Conservation (phyloP, 2,113 vertebrate genomes). For the Benitochromis conjunctus region DNA sequence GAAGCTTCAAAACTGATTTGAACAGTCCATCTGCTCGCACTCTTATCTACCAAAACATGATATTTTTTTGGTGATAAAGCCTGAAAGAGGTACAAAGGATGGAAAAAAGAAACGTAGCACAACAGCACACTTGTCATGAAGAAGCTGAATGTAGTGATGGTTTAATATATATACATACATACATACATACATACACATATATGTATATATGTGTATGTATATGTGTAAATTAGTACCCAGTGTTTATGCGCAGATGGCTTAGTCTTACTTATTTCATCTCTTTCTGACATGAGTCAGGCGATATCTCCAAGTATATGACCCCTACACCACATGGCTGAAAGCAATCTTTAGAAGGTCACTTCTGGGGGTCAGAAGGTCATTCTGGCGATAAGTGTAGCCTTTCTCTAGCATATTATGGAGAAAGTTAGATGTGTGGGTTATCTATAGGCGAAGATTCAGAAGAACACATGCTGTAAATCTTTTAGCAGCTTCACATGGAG, state of each 20-base stretch:
- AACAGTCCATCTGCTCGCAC: not conserved
- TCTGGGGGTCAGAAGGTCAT: not conserved
- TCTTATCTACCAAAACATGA: too few species aligned
- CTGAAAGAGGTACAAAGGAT: too few species aligned
- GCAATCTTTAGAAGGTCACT: not conserved
- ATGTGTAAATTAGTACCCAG: too few species aligned
- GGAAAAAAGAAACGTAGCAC: too few species aligned
- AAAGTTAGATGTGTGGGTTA: not conserved
- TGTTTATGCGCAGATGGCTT: not conserved
- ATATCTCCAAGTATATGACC: not conserved
- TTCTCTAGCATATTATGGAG: not conserved
- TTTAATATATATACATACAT: too few species aligned
- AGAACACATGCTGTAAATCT: not conserved
- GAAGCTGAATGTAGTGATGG: too few species aligned
- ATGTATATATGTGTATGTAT: too few species aligned
- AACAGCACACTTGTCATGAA: too few species aligned
- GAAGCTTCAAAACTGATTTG: accelerated
- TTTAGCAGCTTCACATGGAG: not conserved
- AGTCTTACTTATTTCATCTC: not conserved
- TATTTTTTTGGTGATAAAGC: too few species aligned
- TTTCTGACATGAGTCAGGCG: not conserved
- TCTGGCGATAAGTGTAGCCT: not conserved
- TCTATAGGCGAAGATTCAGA: not conserved
- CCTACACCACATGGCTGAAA: conserved; percentile 2
- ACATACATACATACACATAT: too few species aligned